phyloP scores from a whole-genome alignment of 2,888 invertebrate species.

The Eucriotettix oculatus region DNA sequence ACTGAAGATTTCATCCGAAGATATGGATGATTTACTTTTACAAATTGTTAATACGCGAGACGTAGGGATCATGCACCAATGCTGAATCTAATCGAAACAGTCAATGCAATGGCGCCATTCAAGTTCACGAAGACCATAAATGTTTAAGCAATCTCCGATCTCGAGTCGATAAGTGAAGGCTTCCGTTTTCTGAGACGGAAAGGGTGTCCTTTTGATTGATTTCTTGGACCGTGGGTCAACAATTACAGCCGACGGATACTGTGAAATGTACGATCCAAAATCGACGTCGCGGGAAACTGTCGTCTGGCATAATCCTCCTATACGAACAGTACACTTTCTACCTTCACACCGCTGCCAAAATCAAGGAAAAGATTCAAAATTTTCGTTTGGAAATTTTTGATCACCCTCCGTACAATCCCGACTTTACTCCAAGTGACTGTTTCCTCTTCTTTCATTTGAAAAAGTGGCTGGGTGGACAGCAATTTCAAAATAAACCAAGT shows the following conservation, averaged over 20 bases:
- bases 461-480: background rate
- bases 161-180: background rate
- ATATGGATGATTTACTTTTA: too few species aligned
- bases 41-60: too few species aligned
- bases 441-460: slow-evolving; percentile 2
- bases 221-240: background rate
- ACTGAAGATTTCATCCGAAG: too few species aligned
- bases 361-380: slow-evolving; percentile 2
- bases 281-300: background rate
- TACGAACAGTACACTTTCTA: background rate
- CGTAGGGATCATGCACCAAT: background rate
- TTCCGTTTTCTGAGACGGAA: background rate
- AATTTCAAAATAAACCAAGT: slow-evolving; percentile 1
- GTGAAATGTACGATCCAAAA: background rate
- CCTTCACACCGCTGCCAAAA: background rate
- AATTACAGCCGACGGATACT: background rate
- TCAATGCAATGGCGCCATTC: background rate
- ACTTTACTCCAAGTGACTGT: slow-evolving; percentile 4
- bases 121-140: background rate
- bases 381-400: slow-evolving; percentile 3
- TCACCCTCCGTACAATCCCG: slow-evolving; percentile 1
- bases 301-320: background rate
- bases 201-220: background rate
- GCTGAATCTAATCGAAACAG: background rate
- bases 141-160: background rate